A percentile compares a stretch with the other conserved stretches of the same genome.
phyloP scores from a whole-genome alignment of 2,113 vertebrate species.

The Fregetta grallaria region DNA sequence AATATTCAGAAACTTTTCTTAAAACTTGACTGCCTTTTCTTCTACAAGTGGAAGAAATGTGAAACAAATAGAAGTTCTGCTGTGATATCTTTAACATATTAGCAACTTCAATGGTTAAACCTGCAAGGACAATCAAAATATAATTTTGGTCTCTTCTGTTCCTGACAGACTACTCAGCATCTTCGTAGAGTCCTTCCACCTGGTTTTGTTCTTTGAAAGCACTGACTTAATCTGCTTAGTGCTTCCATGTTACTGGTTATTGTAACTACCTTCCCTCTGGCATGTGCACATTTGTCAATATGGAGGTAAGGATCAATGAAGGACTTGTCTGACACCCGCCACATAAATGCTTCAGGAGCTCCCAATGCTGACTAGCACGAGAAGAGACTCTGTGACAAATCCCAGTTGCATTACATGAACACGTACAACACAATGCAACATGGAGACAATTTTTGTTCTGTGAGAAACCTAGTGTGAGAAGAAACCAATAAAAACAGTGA shows the following conservation, averaged over 20 bases:
- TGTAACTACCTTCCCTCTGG: neutral
- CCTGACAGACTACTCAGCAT: neutral
- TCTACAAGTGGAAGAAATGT: neutral
- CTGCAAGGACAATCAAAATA: neutral
- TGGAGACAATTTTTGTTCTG: neutral
- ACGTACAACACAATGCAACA: neutral
- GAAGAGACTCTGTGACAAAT: neutral
- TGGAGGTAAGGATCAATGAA: neutral
- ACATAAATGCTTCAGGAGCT: neutral
- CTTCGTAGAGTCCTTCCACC: neutral
- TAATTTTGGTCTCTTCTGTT: neutral
- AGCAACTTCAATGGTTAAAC: neutral
- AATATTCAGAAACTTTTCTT: neutral
- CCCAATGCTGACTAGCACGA: neutral
- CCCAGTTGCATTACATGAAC: neutral
- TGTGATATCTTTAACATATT: neutral
- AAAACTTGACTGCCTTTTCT: neutral
- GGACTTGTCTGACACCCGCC: accelerated
- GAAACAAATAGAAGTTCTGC: neutral
- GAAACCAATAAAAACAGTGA: neutral
- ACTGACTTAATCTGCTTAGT: neutral
- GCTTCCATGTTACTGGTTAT: neutral
- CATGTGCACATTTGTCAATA: neutral
- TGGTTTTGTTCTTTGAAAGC: neutral
- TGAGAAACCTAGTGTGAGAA: neutral